Conservation (phyloP, 2,888 invertebrate genomes). For the Eupithecia exiguata region DNA sequence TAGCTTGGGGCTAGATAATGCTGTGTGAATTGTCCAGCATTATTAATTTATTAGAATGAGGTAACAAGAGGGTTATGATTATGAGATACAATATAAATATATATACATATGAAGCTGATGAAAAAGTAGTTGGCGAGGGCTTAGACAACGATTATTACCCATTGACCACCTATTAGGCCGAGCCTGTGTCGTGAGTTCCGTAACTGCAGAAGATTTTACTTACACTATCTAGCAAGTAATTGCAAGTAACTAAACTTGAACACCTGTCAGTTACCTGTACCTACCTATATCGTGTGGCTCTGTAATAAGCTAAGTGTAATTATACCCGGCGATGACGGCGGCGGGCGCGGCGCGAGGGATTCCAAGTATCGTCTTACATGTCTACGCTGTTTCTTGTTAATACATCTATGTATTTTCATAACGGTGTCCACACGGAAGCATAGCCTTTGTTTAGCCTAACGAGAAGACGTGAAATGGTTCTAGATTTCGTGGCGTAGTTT, state of each 20-base stretch:
- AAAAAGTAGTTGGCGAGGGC: background rate
- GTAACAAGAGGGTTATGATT: background rate
- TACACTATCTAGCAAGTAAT: background rate
- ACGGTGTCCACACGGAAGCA: background rate
- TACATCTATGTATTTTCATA: background rate
- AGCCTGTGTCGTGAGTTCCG: too few species aligned
- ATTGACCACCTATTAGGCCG: too few species aligned
- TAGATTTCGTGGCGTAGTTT: background rate
- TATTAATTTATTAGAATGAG: background rate
- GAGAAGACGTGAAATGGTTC: background rate
- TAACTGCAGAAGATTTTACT: too few species aligned
- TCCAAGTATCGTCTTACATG: background rate
- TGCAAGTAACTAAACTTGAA: background rate
- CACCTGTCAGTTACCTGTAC: background rate
- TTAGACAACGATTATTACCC: too few species aligned
- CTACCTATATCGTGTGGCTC: conserved; percentile 5
- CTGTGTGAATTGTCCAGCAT: too few species aligned
- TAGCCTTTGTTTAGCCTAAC: background rate
- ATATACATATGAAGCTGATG: too few species aligned
- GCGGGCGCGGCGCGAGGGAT: background rate
- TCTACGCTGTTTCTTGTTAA: background rate
- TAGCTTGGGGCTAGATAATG: too few species aligned
- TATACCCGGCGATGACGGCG: background rate
- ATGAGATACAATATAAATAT: background rate
- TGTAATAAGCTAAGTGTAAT: background rate